Evolutionary conservation across 2,113 vertebrate species (phyloP).

Genomic region (Pachyramphus minor): DNA sequence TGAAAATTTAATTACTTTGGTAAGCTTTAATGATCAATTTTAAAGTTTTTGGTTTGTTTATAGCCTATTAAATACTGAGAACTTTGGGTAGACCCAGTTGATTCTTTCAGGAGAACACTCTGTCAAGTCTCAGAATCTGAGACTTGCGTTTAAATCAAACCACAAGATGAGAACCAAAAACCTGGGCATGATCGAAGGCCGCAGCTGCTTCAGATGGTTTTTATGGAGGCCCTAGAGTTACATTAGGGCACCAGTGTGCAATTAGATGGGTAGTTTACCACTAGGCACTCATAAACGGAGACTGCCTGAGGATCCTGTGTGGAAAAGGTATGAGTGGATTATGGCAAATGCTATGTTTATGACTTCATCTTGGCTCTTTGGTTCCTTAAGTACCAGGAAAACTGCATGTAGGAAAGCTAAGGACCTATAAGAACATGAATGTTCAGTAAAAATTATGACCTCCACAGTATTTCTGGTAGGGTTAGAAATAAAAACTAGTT

Average conservation of each 20-base stretch:
- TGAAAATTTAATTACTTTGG: background rate
- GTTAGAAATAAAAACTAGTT: background rate
- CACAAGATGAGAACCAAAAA: background rate
- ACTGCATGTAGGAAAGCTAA: background rate
- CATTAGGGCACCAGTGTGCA: background rate
- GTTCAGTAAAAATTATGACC: background rate
- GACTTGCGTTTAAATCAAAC: background rate
- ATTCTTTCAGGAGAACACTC: background rate
- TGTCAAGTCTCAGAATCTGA: background rate
- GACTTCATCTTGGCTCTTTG: background rate
- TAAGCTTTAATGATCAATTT: background rate
- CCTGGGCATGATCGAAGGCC: background rate
- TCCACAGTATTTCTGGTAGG: background rate
- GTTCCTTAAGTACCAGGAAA: background rate
- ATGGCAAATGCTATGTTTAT: background rate
- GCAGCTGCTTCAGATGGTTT: background rate
- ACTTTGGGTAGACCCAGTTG: background rate
- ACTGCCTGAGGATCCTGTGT: background rate
- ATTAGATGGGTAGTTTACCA: background rate
- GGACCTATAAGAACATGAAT: background rate
- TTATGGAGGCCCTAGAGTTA: background rate
- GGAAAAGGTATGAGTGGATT: background rate
- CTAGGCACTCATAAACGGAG: background rate
- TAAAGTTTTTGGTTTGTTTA: background rate
- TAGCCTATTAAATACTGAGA: background rate